Base-by-base conservation (phyloP, 64 coral and sea anemone species). In the Platygyra sinensis region DNA sequence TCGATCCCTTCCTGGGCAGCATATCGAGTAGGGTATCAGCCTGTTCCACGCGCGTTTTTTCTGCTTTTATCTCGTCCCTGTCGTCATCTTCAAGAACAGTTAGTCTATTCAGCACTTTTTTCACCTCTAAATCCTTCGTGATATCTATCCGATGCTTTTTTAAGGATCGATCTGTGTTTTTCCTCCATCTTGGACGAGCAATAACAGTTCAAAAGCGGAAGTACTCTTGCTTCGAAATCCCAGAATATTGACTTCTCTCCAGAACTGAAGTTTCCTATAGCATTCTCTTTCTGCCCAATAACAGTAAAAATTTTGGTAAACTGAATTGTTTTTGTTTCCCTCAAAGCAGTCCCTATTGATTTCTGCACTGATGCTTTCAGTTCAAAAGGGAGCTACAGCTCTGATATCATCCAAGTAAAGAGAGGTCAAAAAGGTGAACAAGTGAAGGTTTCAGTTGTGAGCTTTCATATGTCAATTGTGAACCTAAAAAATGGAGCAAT, bases 31-130 rank as follows among this genome's bases (percentile, higher is more conserved):
- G 50, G 24, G 81, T 59, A 32, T 80, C 74, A n/a, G 60, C 88
- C 80, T 71, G 86, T 28, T 49, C 73, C 19, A 51, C 33, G 15
- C 80, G 57, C 1, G 88, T 75, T 22, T 38, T 59, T 17, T 86
- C 30, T 24, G 83, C 75, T 86, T 77, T 95, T 14, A 99, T 72
- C 19, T 77, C 72, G 3, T 99, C 97, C 38, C 95, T 88, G 71
- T 99, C 97, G 15, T 87, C 82, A 88, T 49, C 39, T 29, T 64
- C 76, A 38, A 99, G 85, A 67, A 87, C 50, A 38, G 91, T 73
- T 57, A 99, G 54, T 61, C 87, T 59, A 31, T 54, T 31, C 49
- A 99, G 52, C 52, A 99, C 10, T 67, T 93, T 65, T 17, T 65
- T 42, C 8, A 88, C 72, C 3, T 95, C 86, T 17, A 99, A 51